Evolutionary conservation across 2,797 vertebrate species (phyloP), one percentile per base, ranked within the genome.

Genomic region (Notamacropus eugenii): DNA sequence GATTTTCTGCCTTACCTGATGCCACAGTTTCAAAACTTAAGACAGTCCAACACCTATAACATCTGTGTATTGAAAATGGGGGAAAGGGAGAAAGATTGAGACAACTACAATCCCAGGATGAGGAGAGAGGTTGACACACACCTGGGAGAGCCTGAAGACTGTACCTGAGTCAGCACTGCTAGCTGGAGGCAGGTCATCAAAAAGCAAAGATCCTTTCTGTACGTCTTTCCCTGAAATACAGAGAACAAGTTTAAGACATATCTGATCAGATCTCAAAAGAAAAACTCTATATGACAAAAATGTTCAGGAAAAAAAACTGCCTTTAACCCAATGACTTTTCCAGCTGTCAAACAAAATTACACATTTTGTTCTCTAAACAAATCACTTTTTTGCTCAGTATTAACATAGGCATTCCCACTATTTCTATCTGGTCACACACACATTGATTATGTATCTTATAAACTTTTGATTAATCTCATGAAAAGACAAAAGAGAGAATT

Each of bases 211-310:
- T 93, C 96, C 97, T 11, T 95, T 97, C 95, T 95, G 98, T 16
- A 95, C n/a, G 54, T 98, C 99, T 12, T 98, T 98, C 91, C 98
- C 99, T 99, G 95, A 90, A 98, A 98, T 92, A 98, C n/a, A 98
- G 91, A 97, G 55, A 90, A 27, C 22, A 96, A 28, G 92, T 93
- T 98, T 31, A 98, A 90, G 92, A 90, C 10, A 0, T n/a, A 90
- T 29, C 0, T 0, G 16, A 50, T 56, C 24, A 31, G 0, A 0
- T 0, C n/a, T 58, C 59, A 2, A n/a, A 91, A 46, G 52, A 34
- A 54, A 91, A 57, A 10, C 54, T 50, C 54, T 95, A 0, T 46
- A 40, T 29, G 10, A 16, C 1, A 54, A 29, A 92, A 52, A 50
- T 67, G 34, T 93, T 54, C n/a, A 8, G 67, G 29, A 5, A 82